Conservation (phyloP, 92 coral and sea anemone genomes). For the Actinernus sp. region DNA sequence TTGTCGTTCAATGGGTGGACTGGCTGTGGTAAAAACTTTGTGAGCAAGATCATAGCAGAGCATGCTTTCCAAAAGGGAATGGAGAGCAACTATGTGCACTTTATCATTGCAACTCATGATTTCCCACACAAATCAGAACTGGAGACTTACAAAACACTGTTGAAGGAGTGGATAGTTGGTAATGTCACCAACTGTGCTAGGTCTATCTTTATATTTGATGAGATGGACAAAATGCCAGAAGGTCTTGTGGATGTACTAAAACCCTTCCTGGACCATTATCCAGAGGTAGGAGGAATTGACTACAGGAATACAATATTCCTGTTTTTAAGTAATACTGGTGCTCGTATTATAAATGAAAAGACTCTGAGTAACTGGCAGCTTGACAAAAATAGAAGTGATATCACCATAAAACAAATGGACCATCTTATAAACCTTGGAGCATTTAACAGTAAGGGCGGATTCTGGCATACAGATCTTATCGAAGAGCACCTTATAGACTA, state of each 20-base stretch:
- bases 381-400: slow-evolving; percentile 70
- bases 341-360: slow-evolving; percentile 69
- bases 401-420: slow-evolving; percentile 86
- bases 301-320: slow-evolving; percentile 82
- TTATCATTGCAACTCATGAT: slow-evolving; percentile 85
- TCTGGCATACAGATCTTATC: slow-evolving; percentile 89
- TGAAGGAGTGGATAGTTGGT: slow-evolving; percentile 53
- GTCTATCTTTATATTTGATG: slow-evolving; percentile 91
- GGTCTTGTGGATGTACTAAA: slow-evolving; percentile 88
- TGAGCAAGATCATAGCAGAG: slow-evolving; percentile 82
- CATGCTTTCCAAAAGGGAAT: slow-evolving; percentile 73
- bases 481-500: slow-evolving; percentile 80
- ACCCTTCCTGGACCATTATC: slow-evolving; percentile 86
- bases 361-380: slow-evolving; percentile 70
- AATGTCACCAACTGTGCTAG: slow-evolving; percentile 71
- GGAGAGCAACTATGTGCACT: slow-evolving; percentile 76
- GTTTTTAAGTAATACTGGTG: slow-evolving; percentile 93
- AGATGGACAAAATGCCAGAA: slow-evolving; percentile 93
- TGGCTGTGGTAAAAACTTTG: slow-evolving; percentile 91
- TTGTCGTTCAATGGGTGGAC: slow-evolving; percentile 98
- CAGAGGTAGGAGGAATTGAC: slow-evolving; percentile 71
- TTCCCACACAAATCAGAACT: slow-evolving; percentile 76
- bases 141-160: slow-evolving; percentile 46
- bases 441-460: slow-evolving; percentile 79
- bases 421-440: slow-evolving; percentile 77